Percentiles rank a stretch among this genome's conserved stretches.
phyloP scores from a whole-genome alignment of 2,888 invertebrate genomes.

The Pristionchus entomophagus region DNA sequence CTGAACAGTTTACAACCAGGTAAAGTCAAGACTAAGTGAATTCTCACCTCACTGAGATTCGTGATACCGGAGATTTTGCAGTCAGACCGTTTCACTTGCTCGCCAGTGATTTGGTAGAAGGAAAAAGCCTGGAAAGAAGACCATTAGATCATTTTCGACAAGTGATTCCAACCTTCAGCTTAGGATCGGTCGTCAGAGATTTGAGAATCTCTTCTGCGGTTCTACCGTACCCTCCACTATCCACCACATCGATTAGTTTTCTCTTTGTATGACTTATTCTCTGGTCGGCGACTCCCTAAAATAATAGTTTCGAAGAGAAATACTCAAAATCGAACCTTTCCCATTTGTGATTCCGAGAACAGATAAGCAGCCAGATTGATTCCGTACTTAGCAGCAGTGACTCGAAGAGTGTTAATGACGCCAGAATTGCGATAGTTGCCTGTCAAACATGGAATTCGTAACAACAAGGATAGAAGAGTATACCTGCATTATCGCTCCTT shows the following conservation, averaged over 20 bases:
- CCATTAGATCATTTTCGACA: not conserved
- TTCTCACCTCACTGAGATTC: not conserved
- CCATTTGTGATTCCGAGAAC: not conserved
- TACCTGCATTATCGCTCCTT: no score
- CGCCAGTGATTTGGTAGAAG: not conserved
- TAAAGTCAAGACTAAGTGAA: not conserved
- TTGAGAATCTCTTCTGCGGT: not conserved
- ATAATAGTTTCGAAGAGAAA: not conserved
- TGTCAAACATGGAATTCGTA: not conserved
- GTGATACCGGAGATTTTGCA: not conserved
- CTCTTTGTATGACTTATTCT: not conserved
- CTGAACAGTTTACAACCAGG: not conserved
- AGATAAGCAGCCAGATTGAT: not conserved
- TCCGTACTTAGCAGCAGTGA: not conserved
- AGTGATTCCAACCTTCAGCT: not conserved
- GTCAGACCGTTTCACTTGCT: not conserved
- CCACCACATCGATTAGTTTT: not conserved
- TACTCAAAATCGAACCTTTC: not conserved
- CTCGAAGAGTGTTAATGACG: not conserved
- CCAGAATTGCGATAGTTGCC: not conserved
- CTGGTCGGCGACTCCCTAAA: not conserved
- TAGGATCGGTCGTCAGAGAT: not conserved
- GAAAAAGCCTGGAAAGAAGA: not conserved
- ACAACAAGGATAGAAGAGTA: no score
- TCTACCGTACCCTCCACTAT: not conserved